Evolutionary conservation across 2,888 invertebrate species (phyloP).

Genomic region (Pterostichus madidus): DNA sequence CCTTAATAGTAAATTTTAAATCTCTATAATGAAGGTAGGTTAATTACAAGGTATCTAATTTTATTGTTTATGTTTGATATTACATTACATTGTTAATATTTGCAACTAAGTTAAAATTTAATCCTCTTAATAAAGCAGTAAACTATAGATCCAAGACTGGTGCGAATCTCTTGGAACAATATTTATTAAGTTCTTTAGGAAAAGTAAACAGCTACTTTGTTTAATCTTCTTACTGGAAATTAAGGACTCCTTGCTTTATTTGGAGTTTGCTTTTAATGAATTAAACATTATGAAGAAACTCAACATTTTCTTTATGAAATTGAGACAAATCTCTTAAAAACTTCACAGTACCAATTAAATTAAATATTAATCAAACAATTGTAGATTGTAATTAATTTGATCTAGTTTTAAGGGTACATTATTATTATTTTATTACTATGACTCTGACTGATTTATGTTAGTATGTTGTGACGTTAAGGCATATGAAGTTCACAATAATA

Average conservation of each 20-base stretch:
- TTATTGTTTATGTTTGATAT: conserved; percentile 17
- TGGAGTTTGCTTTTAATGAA: background rate
- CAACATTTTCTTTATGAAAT: background rate
- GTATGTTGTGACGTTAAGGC: too few species aligned
- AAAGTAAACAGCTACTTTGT: conserved; percentile 7
- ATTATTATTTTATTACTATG: too few species aligned
- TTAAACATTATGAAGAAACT: conserved; percentile 1
- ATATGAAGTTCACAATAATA: background rate
- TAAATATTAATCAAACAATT: too few species aligned
- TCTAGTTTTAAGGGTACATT: too few species aligned
- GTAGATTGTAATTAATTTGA: too few species aligned
- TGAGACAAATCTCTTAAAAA: too few species aligned
- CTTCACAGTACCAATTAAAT: too few species aligned
- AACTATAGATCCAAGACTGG: background rate
- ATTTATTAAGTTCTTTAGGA: conserved; percentile 19
- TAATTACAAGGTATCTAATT: too few species aligned
- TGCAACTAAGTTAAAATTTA: conserved; percentile 19
- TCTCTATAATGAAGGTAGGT: too few species aligned
- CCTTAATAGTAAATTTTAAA: too few species aligned
- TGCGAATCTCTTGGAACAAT: conserved; percentile 2
- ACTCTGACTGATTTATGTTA: too few species aligned
- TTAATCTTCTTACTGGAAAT: conserved; percentile 43
- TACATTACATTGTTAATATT: conserved; percentile 27
- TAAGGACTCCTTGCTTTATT: background rate
- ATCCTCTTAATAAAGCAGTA: conserved; percentile 10